Percentiles rank a stretch among this genome's conserved stretches.
phyloP scores from a whole-genome alignment of 35 echinoderm and acorn worm species.

The Heliocidaris tuberculata region DNA sequence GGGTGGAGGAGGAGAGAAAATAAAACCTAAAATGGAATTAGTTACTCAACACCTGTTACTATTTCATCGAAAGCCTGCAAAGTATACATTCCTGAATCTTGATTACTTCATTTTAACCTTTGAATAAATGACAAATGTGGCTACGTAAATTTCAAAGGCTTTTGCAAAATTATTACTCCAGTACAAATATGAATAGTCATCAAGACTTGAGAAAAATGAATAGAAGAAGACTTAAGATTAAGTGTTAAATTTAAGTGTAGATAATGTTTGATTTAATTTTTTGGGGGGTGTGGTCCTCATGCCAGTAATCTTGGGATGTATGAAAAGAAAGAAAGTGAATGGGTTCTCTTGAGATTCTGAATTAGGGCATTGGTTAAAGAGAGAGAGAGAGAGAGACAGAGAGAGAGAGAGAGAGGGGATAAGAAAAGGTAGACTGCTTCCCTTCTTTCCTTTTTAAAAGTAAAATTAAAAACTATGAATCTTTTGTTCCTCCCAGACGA shows the following conservation, averaged over 20 bases:
- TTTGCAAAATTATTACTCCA: too few species aligned
- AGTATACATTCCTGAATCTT: too few species aligned
- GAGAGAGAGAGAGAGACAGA: background rate
- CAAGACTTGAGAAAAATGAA: too few species aligned
- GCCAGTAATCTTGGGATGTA: background rate
- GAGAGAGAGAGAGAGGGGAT: background rate
- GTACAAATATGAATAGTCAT: too few species aligned
- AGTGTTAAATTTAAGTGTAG: background rate
- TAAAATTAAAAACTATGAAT: background rate
- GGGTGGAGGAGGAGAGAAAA: too few species aligned
- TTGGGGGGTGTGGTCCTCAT: background rate
- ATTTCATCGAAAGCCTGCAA: too few species aligned
- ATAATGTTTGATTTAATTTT: background rate
- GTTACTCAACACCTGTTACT: too few species aligned
- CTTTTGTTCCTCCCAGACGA: background rate
- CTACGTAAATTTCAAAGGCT: too few species aligned
- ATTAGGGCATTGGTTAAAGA: background rate
- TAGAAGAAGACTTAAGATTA: background rate
- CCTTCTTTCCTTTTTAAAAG: background rate
- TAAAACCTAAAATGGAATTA: too few species aligned
- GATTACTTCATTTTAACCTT: too few species aligned
- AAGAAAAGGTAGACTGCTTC: background rate
- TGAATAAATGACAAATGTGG: too few species aligned
- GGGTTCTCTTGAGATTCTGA: background rate
- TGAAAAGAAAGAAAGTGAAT: background rate